Evolutionary conservation across 2,888 invertebrate genomes (phyloP), one percentile per base, ranked within the genome.

Genomic region (Andrena haemorrhoa): DNA sequence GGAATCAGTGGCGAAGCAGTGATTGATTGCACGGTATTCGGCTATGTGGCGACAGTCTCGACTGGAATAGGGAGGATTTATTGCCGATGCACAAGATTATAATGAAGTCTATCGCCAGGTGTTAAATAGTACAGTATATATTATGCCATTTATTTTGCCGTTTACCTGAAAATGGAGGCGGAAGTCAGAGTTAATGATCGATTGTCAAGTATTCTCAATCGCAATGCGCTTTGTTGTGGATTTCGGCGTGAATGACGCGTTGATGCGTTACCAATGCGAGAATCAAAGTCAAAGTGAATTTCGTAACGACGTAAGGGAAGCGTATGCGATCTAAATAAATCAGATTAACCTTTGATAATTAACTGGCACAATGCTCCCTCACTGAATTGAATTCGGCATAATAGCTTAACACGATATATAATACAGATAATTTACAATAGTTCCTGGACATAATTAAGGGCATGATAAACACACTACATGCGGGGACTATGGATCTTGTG

Each of bases 111-210:
- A 20, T 58, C 41, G 35, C 63, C 10, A 35, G 49, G 51, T 78
- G 41, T 53, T 72, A 60, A 76, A 29, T n/a, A 47, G 49, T 35
- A 64, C 41, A 65, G 75, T n/a, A 68, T 65, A 41, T 61, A 51
- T 23, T 69, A 51, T 29, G n/a, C 26, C 7, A 47, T 69, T 65
- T 41, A 31, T 53, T 58, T 60, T 60, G 60, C 4, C 68, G 23
- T 79, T 73, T 8, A 8, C 26, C 31, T 74, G 69, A 80, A 78
- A 73, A 91, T 91, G 92, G 91, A 91, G 88, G 91, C 91, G 41
- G 90, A 91, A 75, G 92, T 92, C 47, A 90, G 90, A 89, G 90
- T 90, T 63, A 35, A 23, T 56, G 60, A 33, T 51, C 29, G 58
- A 65, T 51, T 61, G 51, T 79, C 75, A 71, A 84, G 20, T 75